Evolutionary conservation across 2,888 invertebrate species (phyloP).

Genomic region (Hedychridium roseum): DNA sequence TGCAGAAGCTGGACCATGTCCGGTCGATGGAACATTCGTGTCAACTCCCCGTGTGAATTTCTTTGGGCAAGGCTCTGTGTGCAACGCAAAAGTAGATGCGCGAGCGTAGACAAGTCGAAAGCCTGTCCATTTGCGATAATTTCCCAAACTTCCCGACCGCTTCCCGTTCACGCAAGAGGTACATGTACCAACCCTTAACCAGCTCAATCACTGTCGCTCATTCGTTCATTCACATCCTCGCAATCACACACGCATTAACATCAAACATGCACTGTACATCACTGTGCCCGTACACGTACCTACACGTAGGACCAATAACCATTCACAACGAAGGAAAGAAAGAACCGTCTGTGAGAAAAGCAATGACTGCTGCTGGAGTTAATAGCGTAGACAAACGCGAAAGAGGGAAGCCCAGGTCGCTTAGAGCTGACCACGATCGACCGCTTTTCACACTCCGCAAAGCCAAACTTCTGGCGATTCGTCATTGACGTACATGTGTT

Average conservation of each 20-base stretch:
- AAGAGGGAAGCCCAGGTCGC: constrained; percentile 36
- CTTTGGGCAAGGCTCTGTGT: constrained; percentile 19
- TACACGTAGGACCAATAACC: constrained; percentile 27
- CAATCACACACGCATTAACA: constrained; percentile 42
- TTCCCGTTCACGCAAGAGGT: constrained; percentile 21
- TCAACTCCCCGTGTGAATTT: too few relatives aligned
- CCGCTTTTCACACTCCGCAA: constrained; percentile 4
- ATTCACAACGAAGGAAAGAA: constrained; percentile 26
- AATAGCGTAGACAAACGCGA: constrained; percentile 18
- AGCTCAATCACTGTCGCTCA: constrained; percentile 41
- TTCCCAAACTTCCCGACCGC: constrained; percentile 23
- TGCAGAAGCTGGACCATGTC: too few relatives aligned
- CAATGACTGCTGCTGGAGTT: constrained; percentile 10
- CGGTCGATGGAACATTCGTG: too few relatives aligned
- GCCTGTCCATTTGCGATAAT: constrained; percentile 34
- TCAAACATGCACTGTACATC: constrained; percentile 40
- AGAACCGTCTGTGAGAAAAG: constrained; percentile 25
- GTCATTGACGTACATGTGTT: neutral
- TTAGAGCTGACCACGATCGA: constrained; percentile 36
- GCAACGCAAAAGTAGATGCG: constrained; percentile 25
- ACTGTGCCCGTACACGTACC: constrained; percentile 34
- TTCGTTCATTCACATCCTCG: constrained; percentile 40
- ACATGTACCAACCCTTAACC: constrained; percentile 18
- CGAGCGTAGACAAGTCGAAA: constrained; percentile 35
- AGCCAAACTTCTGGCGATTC: too few relatives aligned